These are phyloP conservation scores for Drosophila busckii DNA, from an alignment of 1,140 invertebrate species.

Conservation along the genomic window DNA sequence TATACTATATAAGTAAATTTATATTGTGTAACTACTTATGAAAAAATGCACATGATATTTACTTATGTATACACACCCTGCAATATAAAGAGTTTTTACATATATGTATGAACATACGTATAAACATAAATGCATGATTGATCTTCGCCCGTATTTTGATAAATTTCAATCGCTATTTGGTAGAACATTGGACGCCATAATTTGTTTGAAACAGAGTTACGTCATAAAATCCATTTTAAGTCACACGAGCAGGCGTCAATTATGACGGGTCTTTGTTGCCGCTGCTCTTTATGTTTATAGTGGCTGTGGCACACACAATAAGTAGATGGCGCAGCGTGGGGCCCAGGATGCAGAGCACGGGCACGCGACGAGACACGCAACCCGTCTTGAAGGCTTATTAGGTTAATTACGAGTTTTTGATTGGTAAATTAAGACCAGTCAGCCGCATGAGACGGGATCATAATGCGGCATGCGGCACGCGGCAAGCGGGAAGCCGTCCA, in stretches of 20 bases:
- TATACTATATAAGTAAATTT: no score
- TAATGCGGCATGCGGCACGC: slow-evolving; percentile 44
- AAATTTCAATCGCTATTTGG: slow-evolving; percentile 42
- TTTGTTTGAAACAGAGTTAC: slow-evolving; percentile 62
- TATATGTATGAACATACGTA: not conserved
- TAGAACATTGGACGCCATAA: slow-evolving; percentile 45
- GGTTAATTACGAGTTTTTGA: slow-evolving; percentile 75
- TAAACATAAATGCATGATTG: slow-evolving; percentile 16
- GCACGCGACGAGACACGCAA: slow-evolving; percentile 51
- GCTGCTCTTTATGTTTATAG: no score
- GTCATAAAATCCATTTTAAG: slow-evolving; percentile 65
- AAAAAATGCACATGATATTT: no score
- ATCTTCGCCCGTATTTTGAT: slow-evolving; percentile 20
- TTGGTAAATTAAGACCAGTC: slow-evolving; percentile 67
- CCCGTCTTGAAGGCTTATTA: slow-evolving; percentile 61
- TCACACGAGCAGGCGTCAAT: slow-evolving; percentile 40
- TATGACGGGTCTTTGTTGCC: slow-evolving; percentile 38
- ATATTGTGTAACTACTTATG: no score
- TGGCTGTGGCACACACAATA: slow-evolving; percentile 18
- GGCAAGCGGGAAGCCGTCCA: slow-evolving; percentile 40
- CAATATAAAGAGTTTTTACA: no score
- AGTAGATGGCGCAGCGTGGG: slow-evolving; percentile 29
- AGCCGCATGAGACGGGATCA: slow-evolving; percentile 28
- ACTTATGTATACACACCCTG: no score
- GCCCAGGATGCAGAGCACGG: no score